Evolutionary conservation across 2,113 vertebrate genomes (phyloP).

Genomic region (Ptyas mucosa): DNA sequence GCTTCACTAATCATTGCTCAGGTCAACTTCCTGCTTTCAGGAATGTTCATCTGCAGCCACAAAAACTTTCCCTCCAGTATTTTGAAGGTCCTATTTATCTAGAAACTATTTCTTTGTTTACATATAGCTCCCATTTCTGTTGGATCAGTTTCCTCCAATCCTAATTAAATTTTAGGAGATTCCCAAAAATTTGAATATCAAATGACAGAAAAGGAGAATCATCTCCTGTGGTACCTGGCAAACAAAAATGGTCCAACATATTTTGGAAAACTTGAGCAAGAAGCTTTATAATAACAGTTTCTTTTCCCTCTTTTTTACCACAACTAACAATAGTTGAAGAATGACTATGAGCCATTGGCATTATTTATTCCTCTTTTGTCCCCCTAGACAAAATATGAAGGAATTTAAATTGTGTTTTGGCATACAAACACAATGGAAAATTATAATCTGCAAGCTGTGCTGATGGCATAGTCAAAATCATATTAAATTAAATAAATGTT

Average conservation of each 20-base stretch:
- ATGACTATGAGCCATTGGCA: background rate
- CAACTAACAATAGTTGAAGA: background rate
- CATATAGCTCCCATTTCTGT: background rate
- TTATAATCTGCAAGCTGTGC: background rate
- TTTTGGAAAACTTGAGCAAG: background rate
- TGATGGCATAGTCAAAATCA: background rate
- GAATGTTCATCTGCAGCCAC: background rate
- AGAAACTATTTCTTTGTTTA: background rate
- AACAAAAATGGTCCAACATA: background rate
- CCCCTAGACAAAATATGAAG: background rate
- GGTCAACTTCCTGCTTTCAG: background rate
- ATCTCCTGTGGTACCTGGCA: background rate
- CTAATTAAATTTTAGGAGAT: background rate
- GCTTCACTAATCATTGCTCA: background rate
- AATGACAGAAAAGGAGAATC: background rate
- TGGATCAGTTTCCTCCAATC: background rate
- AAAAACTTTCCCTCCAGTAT: background rate
- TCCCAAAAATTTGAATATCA: background rate
- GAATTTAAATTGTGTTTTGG: background rate
- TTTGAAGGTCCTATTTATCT: background rate
- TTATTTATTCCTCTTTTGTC: background rate
- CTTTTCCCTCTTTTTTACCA: background rate
- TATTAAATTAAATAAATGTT: background rate
- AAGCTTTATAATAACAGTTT: background rate
- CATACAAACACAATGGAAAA: background rate